A percentile compares a stretch with the other conserved stretches of the same genome.
Conservation (phyloP, 2,888 invertebrate species). For the Drosophila mettleri region DNA sequence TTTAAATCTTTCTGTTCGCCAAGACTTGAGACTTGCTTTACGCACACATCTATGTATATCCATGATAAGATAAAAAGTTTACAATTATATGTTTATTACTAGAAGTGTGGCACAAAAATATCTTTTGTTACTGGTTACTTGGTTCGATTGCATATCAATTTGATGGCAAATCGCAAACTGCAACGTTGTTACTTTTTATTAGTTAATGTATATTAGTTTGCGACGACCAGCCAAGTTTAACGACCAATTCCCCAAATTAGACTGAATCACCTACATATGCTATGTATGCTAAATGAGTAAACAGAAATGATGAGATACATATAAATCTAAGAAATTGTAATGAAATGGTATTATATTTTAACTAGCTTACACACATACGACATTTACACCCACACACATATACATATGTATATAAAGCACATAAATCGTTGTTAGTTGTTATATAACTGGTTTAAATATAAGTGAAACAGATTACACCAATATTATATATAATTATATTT, state of each 20-base stretch:
- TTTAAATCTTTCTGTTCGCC: background rate
- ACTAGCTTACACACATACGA: slow-evolving; percentile 54
- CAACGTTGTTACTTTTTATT: no score
- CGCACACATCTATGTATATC: background rate
- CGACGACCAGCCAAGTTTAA: slow-evolving; percentile 62
- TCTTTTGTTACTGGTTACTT: background rate
- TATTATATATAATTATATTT: slow-evolving; percentile 44
- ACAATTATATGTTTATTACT: background rate
- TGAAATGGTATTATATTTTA: slow-evolving; percentile 70
- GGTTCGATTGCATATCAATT: background rate
- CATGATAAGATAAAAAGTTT: background rate
- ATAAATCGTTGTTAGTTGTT: slow-evolving; percentile 67
- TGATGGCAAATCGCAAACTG: no score
- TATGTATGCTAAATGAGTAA: slow-evolving; percentile 49
- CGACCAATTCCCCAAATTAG: slow-evolving; percentile 82
- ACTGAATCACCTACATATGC: slow-evolving; percentile 77
- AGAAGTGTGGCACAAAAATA: background rate
- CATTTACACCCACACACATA: slow-evolving; percentile 17
- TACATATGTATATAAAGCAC: slow-evolving; percentile 37
- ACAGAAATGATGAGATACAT: slow-evolving; percentile 42
- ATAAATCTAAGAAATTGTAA: slow-evolving; percentile 52
- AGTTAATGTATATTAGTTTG: no score
- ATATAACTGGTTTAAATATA: slow-evolving; percentile 41
- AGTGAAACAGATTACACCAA: slow-evolving; percentile 55
- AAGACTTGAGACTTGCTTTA: background rate